Evolutionary conservation across 2,888 invertebrate species (phyloP).

Genomic region (Philopedon plagiatum): DNA sequence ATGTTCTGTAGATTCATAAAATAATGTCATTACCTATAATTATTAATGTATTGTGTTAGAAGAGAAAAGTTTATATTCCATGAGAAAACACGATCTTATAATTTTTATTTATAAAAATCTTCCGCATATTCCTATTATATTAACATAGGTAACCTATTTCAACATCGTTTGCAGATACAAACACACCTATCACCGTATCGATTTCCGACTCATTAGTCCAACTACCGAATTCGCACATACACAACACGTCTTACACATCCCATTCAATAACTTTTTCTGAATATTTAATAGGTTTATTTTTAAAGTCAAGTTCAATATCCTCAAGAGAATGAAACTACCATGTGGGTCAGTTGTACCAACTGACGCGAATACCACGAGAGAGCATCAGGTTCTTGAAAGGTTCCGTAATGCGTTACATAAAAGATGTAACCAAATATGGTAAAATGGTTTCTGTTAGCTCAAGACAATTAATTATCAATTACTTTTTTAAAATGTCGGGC

Average conservation of each 20-base stretch:
- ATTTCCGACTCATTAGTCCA: too few species aligned
- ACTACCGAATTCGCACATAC: background rate
- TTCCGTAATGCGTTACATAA: slow-evolving; percentile 35
- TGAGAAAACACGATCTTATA: too few species aligned
- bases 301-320: slow-evolving; percentile 47
- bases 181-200: too few species aligned
- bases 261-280: slow-evolving; percentile 7
- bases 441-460: slow-evolving; percentile 21
- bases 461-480: slow-evolving; percentile 12
- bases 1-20: too few species aligned
- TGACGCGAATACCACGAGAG: slow-evolving; percentile 38
- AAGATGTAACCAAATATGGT: slow-evolving; percentile 35
- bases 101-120: too few species aligned
- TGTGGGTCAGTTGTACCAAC: slow-evolving; percentile 48
- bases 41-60: too few species aligned
- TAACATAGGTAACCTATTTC: too few species aligned
- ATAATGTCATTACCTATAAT: too few species aligned
- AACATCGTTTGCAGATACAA: too few species aligned
- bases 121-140: too few species aligned
- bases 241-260: too few species aligned
- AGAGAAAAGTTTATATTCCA: too few species aligned
- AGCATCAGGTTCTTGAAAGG: slow-evolving; percentile 37
- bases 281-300: slow-evolving; percentile 22
- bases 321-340: slow-evolving; percentile 39
- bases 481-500: slow-evolving; percentile 1